These are phyloP conservation scores for Megaleporinus macrocephalus DNA, from an alignment of 2,113 vertebrate genomes.

Conservation along the genomic window DNA sequence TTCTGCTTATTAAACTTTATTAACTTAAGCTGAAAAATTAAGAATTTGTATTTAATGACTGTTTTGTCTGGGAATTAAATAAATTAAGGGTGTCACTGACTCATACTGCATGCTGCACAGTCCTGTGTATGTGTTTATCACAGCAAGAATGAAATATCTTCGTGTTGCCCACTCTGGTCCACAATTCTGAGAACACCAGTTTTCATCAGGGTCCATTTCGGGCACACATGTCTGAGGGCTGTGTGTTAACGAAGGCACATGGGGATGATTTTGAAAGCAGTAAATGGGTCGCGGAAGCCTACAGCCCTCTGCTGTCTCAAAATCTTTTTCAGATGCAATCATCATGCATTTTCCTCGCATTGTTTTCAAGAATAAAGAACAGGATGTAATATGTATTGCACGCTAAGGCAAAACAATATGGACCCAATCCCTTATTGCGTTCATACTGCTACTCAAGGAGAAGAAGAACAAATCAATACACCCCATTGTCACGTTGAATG, in stretches of 20 bases:
- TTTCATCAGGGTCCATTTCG: neutral
- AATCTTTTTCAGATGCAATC: neutral
- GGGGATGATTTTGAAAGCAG: neutral
- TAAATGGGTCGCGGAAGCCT: neutral
- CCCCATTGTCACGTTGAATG: no score
- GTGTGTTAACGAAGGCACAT: conserved; percentile 5
- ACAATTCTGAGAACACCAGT: neutral
- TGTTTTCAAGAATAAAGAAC: neutral
- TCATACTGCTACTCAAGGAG: no score
- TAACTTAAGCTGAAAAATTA: no score
- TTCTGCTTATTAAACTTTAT: no score
- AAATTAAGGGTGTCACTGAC: no score
- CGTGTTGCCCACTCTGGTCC: neutral
- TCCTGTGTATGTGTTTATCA: neutral
- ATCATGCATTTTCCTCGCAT: neutral
- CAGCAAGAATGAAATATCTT: neutral
- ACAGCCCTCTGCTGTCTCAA: neutral
- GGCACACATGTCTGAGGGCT: neutral
- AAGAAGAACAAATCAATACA: no score
- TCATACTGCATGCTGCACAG: neutral
- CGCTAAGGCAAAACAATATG: neutral
- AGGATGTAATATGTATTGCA: neutral
- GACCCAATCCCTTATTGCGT: neutral
- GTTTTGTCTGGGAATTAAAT: no score
- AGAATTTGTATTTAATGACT: no score